phyloP scores from a whole-genome alignment of 2,888 invertebrate genomes.

The Cyclophora punctaria region DNA sequence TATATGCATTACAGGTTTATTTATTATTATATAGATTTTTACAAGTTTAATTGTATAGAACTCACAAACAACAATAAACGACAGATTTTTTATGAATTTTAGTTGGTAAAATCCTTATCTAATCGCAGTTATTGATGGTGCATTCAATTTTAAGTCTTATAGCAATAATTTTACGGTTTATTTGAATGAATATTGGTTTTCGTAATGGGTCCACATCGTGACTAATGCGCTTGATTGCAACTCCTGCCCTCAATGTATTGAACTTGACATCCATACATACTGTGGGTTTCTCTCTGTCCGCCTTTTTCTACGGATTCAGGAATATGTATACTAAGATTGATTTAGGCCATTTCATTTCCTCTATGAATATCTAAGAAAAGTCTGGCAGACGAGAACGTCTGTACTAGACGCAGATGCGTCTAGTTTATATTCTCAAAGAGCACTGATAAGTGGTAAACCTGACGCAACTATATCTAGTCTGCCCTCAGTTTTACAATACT shows the following conservation, averaged over 20 bases:
- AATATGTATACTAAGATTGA: constrained; percentile 2
- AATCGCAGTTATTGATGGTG: not conserved
- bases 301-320: constrained; percentile 12
- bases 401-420: no score
- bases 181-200: constrained; percentile 2
- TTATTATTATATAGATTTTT: no score
- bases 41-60: no score
- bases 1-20: no score
- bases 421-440: constrained; percentile 5
- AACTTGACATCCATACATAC: constrained; percentile 54
- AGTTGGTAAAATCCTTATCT: not conserved
- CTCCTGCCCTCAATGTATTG: constrained; percentile 44
- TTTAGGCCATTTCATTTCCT: no score
- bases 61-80: no score
- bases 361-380: no score
- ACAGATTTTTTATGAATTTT: no score
- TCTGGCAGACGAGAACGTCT: no score
- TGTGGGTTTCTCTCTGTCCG: constrained; percentile 22
- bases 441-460: not conserved
- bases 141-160: constrained; percentile 5
- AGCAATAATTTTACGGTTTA: constrained; percentile 1
- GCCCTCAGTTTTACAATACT: not conserved
- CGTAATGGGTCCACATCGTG: constrained; percentile 23
- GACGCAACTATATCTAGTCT: not conserved
- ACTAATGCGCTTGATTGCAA: constrained; percentile 43